A percentile compares a stretch with the other conserved stretches of the same genome.
Evolutionary conservation across 1,140 invertebrate species (phyloP).

Genomic region (Solen grandis): DNA sequence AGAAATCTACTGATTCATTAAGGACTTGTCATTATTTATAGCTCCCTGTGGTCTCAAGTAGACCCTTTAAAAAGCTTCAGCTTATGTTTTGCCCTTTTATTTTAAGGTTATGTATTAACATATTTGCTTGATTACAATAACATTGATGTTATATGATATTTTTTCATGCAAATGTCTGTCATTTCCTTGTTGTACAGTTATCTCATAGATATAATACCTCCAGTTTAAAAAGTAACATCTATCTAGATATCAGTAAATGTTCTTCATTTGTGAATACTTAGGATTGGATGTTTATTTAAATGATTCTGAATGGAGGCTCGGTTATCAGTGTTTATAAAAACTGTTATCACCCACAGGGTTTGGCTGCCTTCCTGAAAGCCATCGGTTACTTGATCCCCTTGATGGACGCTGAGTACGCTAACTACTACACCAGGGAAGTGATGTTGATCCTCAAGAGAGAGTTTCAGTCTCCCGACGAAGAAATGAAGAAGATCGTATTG

Average conservation of each 20-base stretch:
- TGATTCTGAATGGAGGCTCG: no score
- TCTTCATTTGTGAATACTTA: no score
- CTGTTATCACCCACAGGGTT: constrained; percentile 83
- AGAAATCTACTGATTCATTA: background rate
- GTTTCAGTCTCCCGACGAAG: constrained; percentile 99
- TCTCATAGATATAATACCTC: no score
- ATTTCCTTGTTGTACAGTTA: no score
- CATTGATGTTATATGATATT: no score
- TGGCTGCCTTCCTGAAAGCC: constrained; percentile 99
- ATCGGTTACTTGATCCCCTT: constrained; percentile 99
- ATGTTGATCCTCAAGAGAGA: constrained; percentile 99
- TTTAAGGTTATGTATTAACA: background rate
- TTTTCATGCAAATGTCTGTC: no score
- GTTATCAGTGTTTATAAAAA: no score
- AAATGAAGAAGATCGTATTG: constrained; percentile 99
- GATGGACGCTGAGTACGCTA: constrained; percentile 99
- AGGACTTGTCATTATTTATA: constrained; percentile 6
- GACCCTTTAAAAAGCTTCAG: background rate
- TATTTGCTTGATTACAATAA: no score
- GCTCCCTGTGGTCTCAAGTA: background rate
- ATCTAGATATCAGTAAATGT: no score
- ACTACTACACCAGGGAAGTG: constrained; percentile 99
- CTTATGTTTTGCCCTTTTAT: background rate
- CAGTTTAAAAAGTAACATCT: no score
- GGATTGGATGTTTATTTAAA: no score